Percentiles rank a stretch among this genome's conserved stretches.
Evolutionary conservation across 2,797 vertebrate genomes (phyloP).

Genomic region (Enteromius trimaculatus): DNA sequence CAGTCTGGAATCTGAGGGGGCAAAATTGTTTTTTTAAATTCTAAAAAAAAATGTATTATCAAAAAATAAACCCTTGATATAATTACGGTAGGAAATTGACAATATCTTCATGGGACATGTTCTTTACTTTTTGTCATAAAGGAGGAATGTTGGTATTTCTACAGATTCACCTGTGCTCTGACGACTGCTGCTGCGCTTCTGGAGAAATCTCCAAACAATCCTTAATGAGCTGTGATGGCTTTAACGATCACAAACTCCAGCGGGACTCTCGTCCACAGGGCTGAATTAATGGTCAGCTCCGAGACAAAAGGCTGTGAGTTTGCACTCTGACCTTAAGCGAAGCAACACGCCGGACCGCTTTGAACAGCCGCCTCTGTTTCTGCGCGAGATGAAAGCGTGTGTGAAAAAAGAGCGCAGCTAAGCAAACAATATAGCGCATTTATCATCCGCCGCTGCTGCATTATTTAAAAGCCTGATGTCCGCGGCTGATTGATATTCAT

Average conservation of each 20-base stretch:
- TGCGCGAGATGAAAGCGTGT: constrained; percentile 34
- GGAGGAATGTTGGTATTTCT: too few species aligned
- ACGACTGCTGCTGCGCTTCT: not conserved
- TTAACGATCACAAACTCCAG: not conserved
- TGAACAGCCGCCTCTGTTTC: not conserved
- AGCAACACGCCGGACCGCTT: not conserved
- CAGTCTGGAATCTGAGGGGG: too few species aligned
- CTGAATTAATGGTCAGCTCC: not conserved
- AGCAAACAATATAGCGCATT: constrained; percentile 58
- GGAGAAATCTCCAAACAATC: not conserved
- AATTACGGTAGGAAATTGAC: too few species aligned
- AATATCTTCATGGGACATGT: too few species aligned
- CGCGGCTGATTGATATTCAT: constrained; percentile 65
- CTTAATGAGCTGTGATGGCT: not conserved
- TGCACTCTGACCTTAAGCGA: not conserved
- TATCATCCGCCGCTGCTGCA: constrained; percentile 63
- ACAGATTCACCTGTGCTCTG: too few species aligned
- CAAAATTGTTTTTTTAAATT: too few species aligned
- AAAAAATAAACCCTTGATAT: too few species aligned
- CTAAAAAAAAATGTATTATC: too few species aligned
- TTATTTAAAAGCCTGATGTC: constrained; percentile 67
- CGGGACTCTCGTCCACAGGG: not conserved
- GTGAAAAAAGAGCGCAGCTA: constrained; percentile 45
- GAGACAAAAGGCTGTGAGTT: not conserved
- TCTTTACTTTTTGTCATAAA: too few species aligned